Evolutionary conservation across 92 coral and sea anemone genomes (phyloP).

Genomic region (Umimayanthus chanpuru): DNA sequence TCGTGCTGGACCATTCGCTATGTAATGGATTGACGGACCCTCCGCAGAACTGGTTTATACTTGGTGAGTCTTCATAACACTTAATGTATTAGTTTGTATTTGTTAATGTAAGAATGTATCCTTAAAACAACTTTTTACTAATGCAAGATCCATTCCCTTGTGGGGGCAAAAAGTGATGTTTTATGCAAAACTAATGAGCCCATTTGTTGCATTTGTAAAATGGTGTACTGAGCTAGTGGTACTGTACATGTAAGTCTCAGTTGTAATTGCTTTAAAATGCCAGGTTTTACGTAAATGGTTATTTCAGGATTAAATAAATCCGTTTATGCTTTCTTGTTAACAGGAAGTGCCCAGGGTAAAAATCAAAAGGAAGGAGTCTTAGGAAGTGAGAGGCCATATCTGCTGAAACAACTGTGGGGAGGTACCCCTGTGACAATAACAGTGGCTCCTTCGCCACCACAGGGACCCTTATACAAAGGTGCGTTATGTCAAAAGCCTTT

Average conservation of each 20-base stretch:
- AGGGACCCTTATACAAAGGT: conserved; percentile 66
- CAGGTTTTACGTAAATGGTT: background rate
- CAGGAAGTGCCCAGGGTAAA: conserved; percentile 88
- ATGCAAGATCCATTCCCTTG: too few species aligned
- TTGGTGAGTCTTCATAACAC: conserved; percentile 48
- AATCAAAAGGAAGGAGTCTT: conserved; percentile 79
- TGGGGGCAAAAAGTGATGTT: too few species aligned
- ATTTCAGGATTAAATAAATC: background rate
- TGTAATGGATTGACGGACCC: conserved; percentile 83
- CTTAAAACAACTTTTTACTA: too few species aligned
- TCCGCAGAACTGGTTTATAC: conserved; percentile 78
- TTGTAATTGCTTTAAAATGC: background rate
- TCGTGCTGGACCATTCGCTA: conserved; percentile 78
- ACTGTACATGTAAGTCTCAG: too few species aligned
- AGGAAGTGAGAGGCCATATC: conserved; percentile 71
- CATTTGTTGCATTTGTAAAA: too few species aligned
- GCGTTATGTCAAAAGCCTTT: background rate
- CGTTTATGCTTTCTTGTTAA: background rate
- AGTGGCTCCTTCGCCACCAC: conserved; percentile 54
- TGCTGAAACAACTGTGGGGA: conserved; percentile 71
- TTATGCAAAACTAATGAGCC: too few species aligned
- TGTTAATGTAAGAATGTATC: too few species aligned
- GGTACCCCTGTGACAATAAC: conserved; percentile 73
- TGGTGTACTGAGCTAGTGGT: too few species aligned
- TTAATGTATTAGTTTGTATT: too few species aligned